A percentile compares a stretch with the other conserved stretches of the same genome.
Conservation (phyloP, 2,888 invertebrate species). For the Hypercompe scribonia region DNA sequence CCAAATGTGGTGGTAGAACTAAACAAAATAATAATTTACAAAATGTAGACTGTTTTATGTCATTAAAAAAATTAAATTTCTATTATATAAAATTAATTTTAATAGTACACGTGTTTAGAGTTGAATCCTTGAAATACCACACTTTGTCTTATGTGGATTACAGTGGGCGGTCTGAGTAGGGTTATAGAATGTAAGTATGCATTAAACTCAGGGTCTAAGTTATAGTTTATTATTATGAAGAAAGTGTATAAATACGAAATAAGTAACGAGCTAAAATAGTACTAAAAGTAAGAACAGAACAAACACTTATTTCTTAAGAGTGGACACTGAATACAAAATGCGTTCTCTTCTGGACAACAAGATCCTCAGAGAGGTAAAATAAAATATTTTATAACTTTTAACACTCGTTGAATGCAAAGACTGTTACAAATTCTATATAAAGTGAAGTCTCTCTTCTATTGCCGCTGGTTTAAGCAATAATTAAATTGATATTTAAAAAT, state of each 20-base stretch:
- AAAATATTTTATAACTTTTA: conserved; percentile 22
- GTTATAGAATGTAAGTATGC: not conserved
- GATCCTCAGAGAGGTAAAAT: conserved; percentile 20
- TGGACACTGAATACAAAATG: conserved; percentile 39
- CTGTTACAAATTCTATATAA: not conserved
- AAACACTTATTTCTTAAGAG: conserved; percentile 36
- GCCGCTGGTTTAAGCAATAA: too few species aligned
- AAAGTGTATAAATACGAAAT: conserved; percentile 28
- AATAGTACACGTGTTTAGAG: too few species aligned
- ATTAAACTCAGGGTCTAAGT: not conserved
- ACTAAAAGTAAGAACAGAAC: conserved; percentile 36
- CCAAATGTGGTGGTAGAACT: too few species aligned
- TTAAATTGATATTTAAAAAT: too few species aligned
- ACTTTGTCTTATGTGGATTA: too few species aligned
- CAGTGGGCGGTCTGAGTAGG: too few species aligned
- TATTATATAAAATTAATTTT: too few species aligned
- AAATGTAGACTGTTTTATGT: too few species aligned
- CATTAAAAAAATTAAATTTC: too few species aligned
- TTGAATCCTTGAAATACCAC: too few species aligned
- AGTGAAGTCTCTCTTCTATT: too few species aligned
- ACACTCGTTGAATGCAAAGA: conserved; percentile 18
- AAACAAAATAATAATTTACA: too few species aligned
- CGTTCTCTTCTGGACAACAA: conserved; percentile 33
- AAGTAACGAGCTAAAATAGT: conserved; percentile 22
- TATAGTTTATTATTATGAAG: conserved; percentile 2